phyloP scores from a whole-genome alignment of 37 sponge, comb jelly and placozoan genomes.

The Beroe forskalii region DNA sequence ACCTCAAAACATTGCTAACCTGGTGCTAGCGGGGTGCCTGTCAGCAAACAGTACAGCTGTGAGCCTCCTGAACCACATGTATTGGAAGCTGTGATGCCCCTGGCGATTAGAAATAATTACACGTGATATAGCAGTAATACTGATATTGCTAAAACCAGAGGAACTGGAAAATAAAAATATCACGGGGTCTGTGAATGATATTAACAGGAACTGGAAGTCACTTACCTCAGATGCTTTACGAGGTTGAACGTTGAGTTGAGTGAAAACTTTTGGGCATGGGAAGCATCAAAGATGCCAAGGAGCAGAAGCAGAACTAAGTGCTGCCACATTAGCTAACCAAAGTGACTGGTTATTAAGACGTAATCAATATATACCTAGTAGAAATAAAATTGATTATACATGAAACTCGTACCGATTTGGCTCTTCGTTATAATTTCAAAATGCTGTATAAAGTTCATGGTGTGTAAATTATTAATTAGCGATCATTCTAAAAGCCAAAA shows the following conservation, averaged over 20 bases:
- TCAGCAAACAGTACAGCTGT: slow-evolving; percentile 39
- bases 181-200: neutral
- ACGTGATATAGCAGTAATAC: no score
- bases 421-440: no score
- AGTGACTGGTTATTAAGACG: neutral
- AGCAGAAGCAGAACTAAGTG: neutral
- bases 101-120: neutral
- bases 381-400: no score
- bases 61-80: slow-evolving; percentile 17
- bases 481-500: no score
- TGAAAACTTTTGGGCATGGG: neutral
- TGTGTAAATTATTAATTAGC: no score
- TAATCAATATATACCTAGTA: no score
- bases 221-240: slow-evolving; percentile 60
- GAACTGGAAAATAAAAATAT: neutral
- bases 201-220: neutral
- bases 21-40: slow-evolving; percentile 55
- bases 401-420: no score
- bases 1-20: neutral
- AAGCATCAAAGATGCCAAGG: neutral
- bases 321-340: neutral
- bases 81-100: slow-evolving; percentile 34
- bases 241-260: slow-evolving; percentile 61
- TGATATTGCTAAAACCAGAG: neutral
- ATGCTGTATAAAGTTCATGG: no score